Conservation (phyloP, 2,113 vertebrate species). For the Caloenas nicobarica region DNA sequence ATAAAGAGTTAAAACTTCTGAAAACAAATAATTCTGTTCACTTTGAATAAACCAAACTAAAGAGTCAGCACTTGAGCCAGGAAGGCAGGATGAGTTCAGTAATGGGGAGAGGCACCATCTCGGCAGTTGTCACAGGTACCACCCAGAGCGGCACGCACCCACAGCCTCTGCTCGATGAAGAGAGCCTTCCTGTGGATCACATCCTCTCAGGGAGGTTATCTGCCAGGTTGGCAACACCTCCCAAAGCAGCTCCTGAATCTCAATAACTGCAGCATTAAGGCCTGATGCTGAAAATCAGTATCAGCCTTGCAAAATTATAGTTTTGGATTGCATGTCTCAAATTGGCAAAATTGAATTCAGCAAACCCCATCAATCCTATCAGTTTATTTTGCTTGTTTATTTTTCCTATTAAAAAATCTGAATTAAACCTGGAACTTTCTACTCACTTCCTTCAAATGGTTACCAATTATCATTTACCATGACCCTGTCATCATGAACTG, state of each 20-base stretch:
- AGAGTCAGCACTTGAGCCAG: neutral
- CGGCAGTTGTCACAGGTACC: neutral
- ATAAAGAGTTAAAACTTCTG: neutral
- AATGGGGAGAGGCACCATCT: accelerated
- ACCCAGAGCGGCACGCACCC: accelerated
- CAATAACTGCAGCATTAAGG: neutral
- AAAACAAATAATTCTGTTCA: neutral
- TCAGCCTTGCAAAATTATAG: neutral
- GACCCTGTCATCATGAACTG: neutral
- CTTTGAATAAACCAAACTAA: neutral
- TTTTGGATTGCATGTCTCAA: neutral
- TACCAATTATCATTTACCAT: neutral
- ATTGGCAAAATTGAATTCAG: neutral
- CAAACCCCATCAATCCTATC: neutral
- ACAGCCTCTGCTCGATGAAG: neutral
- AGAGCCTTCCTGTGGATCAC: accelerated
- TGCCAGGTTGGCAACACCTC: neutral
- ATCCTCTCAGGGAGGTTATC: neutral
- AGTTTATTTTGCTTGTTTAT: neutral
- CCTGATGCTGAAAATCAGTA: neutral
- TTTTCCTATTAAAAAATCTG: neutral
- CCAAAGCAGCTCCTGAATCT: neutral
- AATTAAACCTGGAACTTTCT: neutral
- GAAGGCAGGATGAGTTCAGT: neutral
- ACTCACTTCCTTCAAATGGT: neutral